A percentile compares a stretch with the other conserved stretches of the same genome.
These are phyloP conservation scores for Andrena cerasifolii DNA, from an alignment of 1,140 invertebrate species.

Conservation along the genomic window DNA sequence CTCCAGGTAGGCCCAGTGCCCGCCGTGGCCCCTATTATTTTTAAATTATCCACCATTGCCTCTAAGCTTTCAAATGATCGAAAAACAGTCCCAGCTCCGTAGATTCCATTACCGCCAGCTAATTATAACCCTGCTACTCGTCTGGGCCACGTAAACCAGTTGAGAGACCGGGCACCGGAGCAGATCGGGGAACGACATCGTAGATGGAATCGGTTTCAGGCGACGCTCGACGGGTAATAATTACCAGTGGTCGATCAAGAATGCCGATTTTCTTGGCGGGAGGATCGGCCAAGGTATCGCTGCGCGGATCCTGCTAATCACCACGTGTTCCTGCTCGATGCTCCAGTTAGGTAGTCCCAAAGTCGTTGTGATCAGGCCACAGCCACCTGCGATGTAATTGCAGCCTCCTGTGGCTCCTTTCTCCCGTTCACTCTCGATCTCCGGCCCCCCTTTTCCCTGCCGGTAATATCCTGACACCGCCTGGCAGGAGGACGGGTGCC, in stretches of 20 bases:
- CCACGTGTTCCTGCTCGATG: constrained; percentile 63
- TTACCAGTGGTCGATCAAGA: constrained; percentile 58
- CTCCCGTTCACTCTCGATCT: constrained; percentile 23
- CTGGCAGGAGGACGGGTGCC: constrained; percentile 29
- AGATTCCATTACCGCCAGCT: constrained; percentile 22
- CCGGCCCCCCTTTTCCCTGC: constrained; percentile 12
- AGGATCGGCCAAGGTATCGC: constrained; percentile 8
- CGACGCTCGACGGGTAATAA: constrained; percentile 59
- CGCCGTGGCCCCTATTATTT: neutral
- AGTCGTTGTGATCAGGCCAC: constrained; percentile 45
- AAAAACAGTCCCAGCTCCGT: neutral
- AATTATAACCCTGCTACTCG: constrained; percentile 19
- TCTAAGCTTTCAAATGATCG: neutral
- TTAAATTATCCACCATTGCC: neutral
- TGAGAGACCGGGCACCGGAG: neutral
- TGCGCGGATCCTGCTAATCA: constrained; percentile 67
- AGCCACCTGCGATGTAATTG: constrained; percentile 73
- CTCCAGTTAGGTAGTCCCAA: constrained; percentile 72
- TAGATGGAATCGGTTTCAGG: neutral
- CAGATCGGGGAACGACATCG: constrained; percentile 13
- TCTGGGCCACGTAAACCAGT: constrained; percentile 25
- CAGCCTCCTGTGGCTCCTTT: constrained; percentile 44
- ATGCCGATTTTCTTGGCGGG: constrained; percentile 21
- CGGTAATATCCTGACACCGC: constrained; percentile 54
- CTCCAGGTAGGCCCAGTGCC: too few species aligned